Conservation (phyloP, 2,797 vertebrate genomes). For the Iguana delicatissima region DNA sequence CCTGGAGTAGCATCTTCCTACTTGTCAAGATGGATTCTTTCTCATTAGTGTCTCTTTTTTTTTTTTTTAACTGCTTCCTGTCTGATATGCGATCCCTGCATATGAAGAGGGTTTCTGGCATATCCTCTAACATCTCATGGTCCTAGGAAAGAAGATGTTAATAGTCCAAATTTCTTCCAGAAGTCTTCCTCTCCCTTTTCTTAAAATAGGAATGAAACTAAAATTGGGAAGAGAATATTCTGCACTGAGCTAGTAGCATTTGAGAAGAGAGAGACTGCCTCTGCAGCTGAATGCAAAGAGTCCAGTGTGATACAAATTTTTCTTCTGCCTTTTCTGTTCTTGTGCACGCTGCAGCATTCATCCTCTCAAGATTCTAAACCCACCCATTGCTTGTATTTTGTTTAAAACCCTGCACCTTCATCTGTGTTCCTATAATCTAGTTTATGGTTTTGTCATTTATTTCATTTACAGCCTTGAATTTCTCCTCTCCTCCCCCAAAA, state of each 20-base stretch:
- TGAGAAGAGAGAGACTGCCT: neutral
- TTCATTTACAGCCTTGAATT: neutral
- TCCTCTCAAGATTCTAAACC: neutral
- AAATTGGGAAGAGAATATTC: neutral
- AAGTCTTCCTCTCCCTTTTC: neutral
- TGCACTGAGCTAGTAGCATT: neutral
- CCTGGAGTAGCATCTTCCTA: neutral
- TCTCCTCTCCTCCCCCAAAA: neutral
- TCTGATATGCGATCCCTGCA: slow-evolving; percentile 1
- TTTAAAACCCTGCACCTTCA: neutral
- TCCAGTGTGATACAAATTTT: neutral
- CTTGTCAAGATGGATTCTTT: neutral
- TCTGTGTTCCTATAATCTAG: neutral
- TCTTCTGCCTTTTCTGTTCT: neutral
- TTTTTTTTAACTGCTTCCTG: neutral
- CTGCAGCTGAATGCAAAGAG: neutral
- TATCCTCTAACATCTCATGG: neutral
- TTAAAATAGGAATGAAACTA: neutral
- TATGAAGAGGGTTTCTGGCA: neutral
- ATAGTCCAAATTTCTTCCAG: neutral
- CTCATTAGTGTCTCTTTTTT: slow-evolving; percentile 12
- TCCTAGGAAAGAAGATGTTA: neutral
- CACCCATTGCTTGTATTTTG: neutral
- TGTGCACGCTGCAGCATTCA: neutral
- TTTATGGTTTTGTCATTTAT: neutral